Base-by-base conservation (phyloP, 2,113 vertebrate genomes). In the Lampris megalopsis region DNA sequence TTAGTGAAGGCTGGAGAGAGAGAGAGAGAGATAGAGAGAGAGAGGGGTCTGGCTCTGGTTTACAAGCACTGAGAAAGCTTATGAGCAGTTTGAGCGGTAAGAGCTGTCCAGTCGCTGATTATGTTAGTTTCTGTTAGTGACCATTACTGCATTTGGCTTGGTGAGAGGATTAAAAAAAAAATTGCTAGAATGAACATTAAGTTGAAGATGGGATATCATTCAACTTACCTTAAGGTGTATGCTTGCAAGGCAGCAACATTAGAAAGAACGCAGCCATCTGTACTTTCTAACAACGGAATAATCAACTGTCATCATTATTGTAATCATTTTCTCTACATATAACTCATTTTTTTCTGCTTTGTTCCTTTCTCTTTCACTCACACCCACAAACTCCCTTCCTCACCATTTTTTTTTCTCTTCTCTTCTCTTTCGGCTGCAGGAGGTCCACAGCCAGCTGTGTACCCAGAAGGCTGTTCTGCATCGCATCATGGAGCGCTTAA, bases 401-500 rank as follows among this genome's bases (percentile, higher is more conserved):
- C 50, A 8, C 13, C 50, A 53, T 53, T 11, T 3, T 53, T 1
- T 9, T 13, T 9, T 63, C 13, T 47, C 49, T 11, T 68, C 56
- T 61, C 13, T 45, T 45, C 7, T 56, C 3, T 77, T 9, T 60
- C n/a, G 68, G 6, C 59, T 77, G 56, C 47, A 99, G 97, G 95
- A 94, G 50, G 71, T 97, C 63, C 95, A 94, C 71, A 87, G 42
- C 9, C 82, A 93, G 79, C 88, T 97, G 84, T 84, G 70, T 58
- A 92, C 87, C 87, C 95, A 95, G 83, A 96, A 95, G 74, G 91
- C 94, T 57, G 82, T 92, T 78, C 88, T 96, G 56, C 92, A 95
- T 71, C 78, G 86, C 71, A 89, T 96, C 73, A 95, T 94, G 93
- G 95, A 98, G 73, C 89, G 90, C 38, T 86, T 98, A 59, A 93